Base-by-base conservation (phyloP, 1,140 invertebrate species). In the Drosophila bocki region DNA sequence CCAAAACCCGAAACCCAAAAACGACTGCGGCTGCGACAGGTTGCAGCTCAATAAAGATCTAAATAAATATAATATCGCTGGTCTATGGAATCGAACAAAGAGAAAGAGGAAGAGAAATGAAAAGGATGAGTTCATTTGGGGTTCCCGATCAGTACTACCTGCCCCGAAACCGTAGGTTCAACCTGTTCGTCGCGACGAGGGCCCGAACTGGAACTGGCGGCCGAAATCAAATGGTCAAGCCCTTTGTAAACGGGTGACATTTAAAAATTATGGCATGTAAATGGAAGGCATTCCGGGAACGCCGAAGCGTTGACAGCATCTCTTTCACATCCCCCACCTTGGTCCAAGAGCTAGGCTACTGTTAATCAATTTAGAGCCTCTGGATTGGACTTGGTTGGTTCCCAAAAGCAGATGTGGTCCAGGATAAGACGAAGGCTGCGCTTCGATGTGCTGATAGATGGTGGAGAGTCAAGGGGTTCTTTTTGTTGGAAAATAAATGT, bases 261-360 rank as follows among this genome's bases (percentile, higher is more conserved):
- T 90, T 90, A 79, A 90, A 90, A 90, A 90, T 90, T 90, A 90
- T 90, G 68, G 86, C 85, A 90, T 90, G 85, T 90, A 90, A 90
- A 90, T 90, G 85, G 82, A 82, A 91, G 82, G 78, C 75, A 71
- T 90, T 88, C 81, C 61, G 74, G 78, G 81, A 90, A 90, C 53
- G 45, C 80, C 59, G 63, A 67, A 59, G 76, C 76, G 85, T 85
- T 90, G 85, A 90, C 86, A 90, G 81, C 70, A 59, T 72, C 53
- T 71, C 69, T 72, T 37, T 71, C 37, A 41, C 33, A 35, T 15
- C 19, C n/a, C 35, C 47, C 47, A 32, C n/a, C 47, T 13, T 5
- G 19, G 35, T 32, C n/a, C 12, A 60, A 65, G 56, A 9, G 53
- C 53, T 39, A 56, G 74, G 81, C 84, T 88, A 88, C 84, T 90